Conservation (phyloP, 2,888 invertebrate genomes). For the Orchesella flavescens region DNA sequence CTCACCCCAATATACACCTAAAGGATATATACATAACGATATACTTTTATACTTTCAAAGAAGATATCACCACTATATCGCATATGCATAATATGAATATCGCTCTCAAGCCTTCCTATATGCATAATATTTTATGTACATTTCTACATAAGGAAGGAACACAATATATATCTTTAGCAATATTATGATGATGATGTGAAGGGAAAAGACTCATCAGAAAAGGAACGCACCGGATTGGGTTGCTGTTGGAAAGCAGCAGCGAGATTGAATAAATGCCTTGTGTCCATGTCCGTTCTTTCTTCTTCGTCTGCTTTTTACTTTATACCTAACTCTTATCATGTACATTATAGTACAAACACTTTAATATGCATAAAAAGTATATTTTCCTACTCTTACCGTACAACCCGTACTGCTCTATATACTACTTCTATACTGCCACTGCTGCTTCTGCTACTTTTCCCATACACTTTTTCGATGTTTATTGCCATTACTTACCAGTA, state of each 20-base stretch:
- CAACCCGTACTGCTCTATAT: no score
- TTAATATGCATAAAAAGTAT: background rate
- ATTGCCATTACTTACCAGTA: no score
- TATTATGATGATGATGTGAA: background rate
- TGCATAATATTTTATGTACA: no score
- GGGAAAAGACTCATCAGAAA: conserved; percentile 1
- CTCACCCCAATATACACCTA: no score
- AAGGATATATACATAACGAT: no score
- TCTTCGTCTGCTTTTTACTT: background rate
- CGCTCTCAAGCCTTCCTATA: no score
- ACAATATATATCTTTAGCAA: background rate
- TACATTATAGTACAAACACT: background rate
- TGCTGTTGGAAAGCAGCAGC: conserved; percentile 5
- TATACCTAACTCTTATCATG: background rate
- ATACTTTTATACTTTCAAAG: no score
- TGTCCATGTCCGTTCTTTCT: background rate
- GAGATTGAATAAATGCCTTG: conserved; percentile 13
- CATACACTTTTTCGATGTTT: background rate
- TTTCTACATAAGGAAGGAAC: no score
- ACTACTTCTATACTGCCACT: no score
- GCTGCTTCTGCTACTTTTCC: background rate
- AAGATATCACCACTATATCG: no score
- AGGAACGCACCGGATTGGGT: background rate
- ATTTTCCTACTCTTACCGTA: no score
- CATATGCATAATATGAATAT: no score